phyloP scores from a whole-genome alignment of 2,888 invertebrate genomes.

The Mystacides longicornis region DNA sequence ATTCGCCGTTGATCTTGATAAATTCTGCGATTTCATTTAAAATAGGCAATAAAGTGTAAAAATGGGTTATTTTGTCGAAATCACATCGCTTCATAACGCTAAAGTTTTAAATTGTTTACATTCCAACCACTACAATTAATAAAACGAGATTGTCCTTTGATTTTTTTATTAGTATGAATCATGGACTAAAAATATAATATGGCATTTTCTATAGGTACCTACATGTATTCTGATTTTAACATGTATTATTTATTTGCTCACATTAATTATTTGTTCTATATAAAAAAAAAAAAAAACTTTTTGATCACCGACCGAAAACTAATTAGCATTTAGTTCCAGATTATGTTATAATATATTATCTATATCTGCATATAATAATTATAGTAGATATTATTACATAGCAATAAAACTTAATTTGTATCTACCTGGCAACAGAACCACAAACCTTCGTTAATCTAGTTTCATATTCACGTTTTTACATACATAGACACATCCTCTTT shows the following conservation, averaged over 20 bases:
- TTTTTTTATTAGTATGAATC: not conserved
- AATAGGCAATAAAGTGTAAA: too few relatives aligned
- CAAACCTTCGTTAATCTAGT: not conserved
- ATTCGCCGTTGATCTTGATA: not conserved
- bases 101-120: too few relatives aligned
- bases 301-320: conserved; percentile 3
- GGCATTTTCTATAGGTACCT: not conserved
- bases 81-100: too few relatives aligned
- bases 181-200: not conserved
- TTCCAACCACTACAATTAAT: not conserved
- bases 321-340: not conserved
- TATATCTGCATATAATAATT: too few relatives aligned
- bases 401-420: not conserved
- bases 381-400: not conserved
- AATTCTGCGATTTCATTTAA: not conserved
- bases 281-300: not conserved
- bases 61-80: too few relatives aligned
- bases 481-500: too few relatives aligned
- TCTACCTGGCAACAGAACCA: not conserved
- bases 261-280: not conserved
- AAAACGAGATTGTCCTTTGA: not conserved
- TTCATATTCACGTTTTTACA: too few relatives aligned
- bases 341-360: not conserved
- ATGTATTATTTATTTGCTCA: not conserved
- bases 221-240: too few relatives aligned